Evolutionary conservation across 2,113 vertebrate genomes (phyloP).

Genomic region (Pachyramphus minor): DNA sequence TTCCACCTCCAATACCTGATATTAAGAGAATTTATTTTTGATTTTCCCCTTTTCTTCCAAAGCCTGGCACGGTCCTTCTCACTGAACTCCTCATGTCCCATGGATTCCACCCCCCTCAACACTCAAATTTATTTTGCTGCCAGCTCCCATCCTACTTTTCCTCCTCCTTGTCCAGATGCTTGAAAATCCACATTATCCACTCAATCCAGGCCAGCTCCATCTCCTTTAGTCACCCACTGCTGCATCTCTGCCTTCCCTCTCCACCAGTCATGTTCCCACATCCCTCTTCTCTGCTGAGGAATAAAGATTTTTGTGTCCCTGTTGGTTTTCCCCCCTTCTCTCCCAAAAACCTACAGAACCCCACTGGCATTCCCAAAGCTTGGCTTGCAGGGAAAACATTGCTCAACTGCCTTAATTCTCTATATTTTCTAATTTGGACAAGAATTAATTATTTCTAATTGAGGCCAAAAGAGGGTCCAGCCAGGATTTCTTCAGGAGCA

Average conservation of each 20-base stretch:
- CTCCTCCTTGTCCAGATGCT: not conserved
- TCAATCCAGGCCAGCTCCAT: not conserved
- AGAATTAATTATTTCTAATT: not conserved
- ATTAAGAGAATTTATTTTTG: accelerated
- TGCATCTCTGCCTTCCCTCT: not conserved
- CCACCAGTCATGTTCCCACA: not conserved
- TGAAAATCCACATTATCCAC: not conserved
- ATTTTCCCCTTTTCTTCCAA: not conserved
- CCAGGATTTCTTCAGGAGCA: not conserved
- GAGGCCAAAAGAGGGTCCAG: not conserved
- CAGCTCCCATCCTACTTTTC: not conserved
- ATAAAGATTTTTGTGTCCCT: not conserved
- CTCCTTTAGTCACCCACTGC: not conserved
- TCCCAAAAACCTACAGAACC: not conserved
- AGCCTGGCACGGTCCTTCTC: not conserved
- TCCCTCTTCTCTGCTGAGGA: not conserved
- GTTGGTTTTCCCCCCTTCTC: not conserved
- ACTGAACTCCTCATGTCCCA: not conserved
- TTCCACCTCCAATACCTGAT: not conserved
- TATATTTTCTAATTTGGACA: not conserved
- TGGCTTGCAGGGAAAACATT: not conserved
- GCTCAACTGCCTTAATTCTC: not conserved
- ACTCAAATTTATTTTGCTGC: not conserved
- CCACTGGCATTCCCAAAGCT: not conserved
- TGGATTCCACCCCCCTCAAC: not conserved